Conservation (phyloP, 2,888 invertebrate genomes). For the Drosophila bunnanda region DNA sequence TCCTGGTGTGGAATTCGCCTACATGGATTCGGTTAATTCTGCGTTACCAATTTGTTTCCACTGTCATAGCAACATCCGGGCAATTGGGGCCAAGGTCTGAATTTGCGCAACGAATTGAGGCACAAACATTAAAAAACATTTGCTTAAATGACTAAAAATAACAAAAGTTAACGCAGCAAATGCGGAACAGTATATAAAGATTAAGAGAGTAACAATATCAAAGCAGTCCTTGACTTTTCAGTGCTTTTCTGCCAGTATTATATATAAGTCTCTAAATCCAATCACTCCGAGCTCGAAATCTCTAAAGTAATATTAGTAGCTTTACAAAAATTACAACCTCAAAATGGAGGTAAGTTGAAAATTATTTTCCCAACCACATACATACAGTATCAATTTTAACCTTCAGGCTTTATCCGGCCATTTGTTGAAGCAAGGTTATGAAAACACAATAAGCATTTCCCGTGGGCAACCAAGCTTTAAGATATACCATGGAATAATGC, state of each 20-base stretch:
- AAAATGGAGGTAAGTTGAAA: neutral
- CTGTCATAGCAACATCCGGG: conserved; percentile 53
- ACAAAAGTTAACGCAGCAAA: neutral
- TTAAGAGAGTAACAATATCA: neutral
- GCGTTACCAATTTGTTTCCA: conserved; percentile 59
- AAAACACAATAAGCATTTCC: neutral
- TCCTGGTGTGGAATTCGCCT: conserved; percentile 27
- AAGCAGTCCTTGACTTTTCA: neutral
- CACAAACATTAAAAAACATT: conserved; percentile 27
- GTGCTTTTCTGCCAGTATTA: neutral
- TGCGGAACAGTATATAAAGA: neutral
- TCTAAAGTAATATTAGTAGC: neutral
- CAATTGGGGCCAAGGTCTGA: conserved; percentile 3
- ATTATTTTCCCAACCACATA: neutral
- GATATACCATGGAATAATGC: neutral
- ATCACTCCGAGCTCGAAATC: neutral
- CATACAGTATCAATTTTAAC: neutral
- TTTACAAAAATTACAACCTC: no score
- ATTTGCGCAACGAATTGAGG: neutral
- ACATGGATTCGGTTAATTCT: conserved; percentile 53
- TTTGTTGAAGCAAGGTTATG: no score
- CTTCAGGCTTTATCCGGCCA: neutral
- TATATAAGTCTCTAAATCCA: neutral
- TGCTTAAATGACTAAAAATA: conserved; percentile 15
- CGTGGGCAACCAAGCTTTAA: neutral